These are phyloP conservation scores for Epirrhoe tristata DNA, from an alignment of 2,888 invertebrate genomes.

Conservation along the genomic window DNA sequence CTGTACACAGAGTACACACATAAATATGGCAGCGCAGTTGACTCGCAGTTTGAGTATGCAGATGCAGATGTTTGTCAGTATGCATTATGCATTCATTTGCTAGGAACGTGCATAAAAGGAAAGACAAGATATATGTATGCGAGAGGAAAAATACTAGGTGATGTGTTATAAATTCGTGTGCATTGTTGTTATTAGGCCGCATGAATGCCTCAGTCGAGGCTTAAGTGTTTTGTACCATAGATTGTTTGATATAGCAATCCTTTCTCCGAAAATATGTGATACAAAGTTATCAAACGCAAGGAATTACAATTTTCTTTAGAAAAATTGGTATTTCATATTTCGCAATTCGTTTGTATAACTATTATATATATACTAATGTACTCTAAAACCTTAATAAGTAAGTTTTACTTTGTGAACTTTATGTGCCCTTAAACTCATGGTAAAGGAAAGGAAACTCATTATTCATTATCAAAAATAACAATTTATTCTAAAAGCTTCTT, in stretches of 20 bases:
- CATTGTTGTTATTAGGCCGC: too few species aligned
- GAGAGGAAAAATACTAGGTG: slow-evolving; percentile 17
- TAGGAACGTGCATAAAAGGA: slow-evolving; percentile 2
- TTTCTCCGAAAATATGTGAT: too few species aligned
- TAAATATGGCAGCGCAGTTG: not conserved
- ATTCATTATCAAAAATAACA: slow-evolving; percentile 6
- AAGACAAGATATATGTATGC: not conserved
- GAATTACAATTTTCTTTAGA: too few species aligned
- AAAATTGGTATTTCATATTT: too few species aligned
- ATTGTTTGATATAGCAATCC: too few species aligned
- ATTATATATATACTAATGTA: too few species aligned
- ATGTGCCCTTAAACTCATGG: not conserved
- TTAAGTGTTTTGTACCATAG: too few species aligned
- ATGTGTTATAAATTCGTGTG: not conserved
- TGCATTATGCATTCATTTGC: slow-evolving; percentile 13
- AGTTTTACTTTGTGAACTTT: not conserved
- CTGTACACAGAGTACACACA: not conserved
- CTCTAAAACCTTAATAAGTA: too few species aligned
- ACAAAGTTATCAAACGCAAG: too few species aligned
- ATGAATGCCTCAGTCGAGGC: too few species aligned
- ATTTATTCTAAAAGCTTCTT: slow-evolving; percentile 20
- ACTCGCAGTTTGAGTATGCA: slow-evolving; percentile 2
- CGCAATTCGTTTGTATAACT: too few species aligned
- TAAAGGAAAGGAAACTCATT: not conserved
- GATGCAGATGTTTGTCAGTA: slow-evolving; percentile 2